phyloP scores from a whole-genome alignment of 2,113 vertebrate genomes.

The Alexandromys fortis region DNA sequence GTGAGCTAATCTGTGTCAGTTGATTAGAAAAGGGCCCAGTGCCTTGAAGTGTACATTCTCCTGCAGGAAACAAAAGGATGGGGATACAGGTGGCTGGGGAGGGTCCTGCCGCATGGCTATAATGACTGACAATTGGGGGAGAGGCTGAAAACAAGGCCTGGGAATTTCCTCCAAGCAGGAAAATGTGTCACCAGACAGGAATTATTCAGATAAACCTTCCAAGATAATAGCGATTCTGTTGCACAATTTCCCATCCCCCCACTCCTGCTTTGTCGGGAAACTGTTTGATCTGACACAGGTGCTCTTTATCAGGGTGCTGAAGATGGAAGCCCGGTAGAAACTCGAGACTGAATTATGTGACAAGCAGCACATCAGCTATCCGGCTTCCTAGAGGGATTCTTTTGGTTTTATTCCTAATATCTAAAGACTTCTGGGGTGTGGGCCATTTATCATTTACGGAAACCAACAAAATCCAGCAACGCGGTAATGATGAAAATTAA shows the following conservation, averaged over 20 bases:
- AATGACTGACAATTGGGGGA: not conserved
- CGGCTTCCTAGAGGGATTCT: slow-evolving; percentile 17
- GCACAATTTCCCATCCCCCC: not conserved
- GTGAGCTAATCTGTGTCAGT: not conserved
- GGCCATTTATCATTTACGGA: not conserved
- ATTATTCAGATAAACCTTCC: not conserved
- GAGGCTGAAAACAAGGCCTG: not conserved
- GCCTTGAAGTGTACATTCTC: not conserved
- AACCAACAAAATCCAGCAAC: not conserved
- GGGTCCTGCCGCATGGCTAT: not conserved
- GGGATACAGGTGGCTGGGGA: no score
- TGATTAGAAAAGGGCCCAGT: not conserved
- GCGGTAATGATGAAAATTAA: not conserved
- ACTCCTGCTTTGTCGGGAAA: not conserved
- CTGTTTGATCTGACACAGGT: not conserved
- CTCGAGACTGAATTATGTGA: not conserved
- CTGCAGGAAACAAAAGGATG: not conserved
- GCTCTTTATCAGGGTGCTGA: not conserved
- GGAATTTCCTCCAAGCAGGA: not conserved
- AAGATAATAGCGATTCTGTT: not conserved
- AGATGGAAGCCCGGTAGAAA: not conserved
- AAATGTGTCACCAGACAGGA: not conserved
- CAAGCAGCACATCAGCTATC: not conserved
- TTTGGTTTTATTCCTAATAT: slow-evolving; percentile 30
- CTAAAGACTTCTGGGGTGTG: slow-evolving; percentile 28